Evolutionary conservation across 2,888 invertebrate species (phyloP), one percentile per base, ranked within the genome.

Genomic region (Chromoteleia sp.): DNA sequence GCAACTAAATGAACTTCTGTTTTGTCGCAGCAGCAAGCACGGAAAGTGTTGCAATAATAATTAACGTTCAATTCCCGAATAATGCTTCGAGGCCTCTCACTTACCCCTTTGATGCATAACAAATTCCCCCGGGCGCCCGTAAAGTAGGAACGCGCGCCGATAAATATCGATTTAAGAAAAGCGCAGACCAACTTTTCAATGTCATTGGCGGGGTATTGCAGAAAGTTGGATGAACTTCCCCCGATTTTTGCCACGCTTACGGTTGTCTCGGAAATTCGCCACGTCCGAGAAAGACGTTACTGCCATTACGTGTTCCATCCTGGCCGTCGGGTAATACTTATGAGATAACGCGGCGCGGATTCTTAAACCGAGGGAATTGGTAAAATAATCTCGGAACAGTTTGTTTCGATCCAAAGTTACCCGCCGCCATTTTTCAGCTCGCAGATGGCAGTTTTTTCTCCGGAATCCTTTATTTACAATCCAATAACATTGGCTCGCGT

Each of bases 361-460:
- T 52, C 58, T 33, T 29, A 71, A 74, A 68, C 19, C 21, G 82
- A 83, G 83, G 86, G 87, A 89, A 89, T 89, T 89, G 89, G 86
- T 86, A 87, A 88, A 88, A 88, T 87, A 87, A 86, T 87, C 85
- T 58, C 82, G 76, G 84, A 36, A 39, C 33, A 30, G 84, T 84
- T 86, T 87, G 86, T 87, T 87, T 84, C 81, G 52, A 76, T 58
- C n/a, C n/a, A n/a, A n/a, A n/a, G n/a, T n/a, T n/a, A n/a, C n/a
- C n/a, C n/a, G n/a, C n/a, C n/a, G n/a, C n/a, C n/a, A n/a, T n/a
- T n/a, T n/a, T n/a, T n/a, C n/a, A n/a, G n/a, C n/a, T n/a, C n/a
- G n/a, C 79, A 81, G 80, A 73, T 82, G 81, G 56, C 81, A 70
- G 67, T 52, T 76, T 77, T 76, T 81, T 79, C 71, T 80, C 67